Percentiles rank a stretch among this genome's conserved stretches.
Evolutionary conservation across 2,888 invertebrate species (phyloP).

Genomic region (Timema podura): DNA sequence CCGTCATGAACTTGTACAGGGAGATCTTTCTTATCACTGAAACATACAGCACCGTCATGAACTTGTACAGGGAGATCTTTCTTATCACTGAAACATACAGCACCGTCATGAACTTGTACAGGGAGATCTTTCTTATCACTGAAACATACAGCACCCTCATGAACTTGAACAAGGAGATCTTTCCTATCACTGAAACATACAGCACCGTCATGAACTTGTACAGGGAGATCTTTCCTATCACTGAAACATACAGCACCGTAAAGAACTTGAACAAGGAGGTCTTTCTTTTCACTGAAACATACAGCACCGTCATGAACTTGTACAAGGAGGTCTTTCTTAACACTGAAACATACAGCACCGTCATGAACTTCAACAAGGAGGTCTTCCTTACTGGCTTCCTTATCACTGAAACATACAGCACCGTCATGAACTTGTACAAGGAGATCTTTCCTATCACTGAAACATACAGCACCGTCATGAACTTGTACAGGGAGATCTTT

Average conservation of each 20-base stretch:
- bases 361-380: slow-evolving; percentile 87
- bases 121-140: slow-evolving; percentile 65
- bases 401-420: slow-evolving; percentile 72
- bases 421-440: slow-evolving; percentile 91
- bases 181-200: slow-evolving; percentile 70
- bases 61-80: slow-evolving; percentile 83
- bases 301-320: slow-evolving; percentile 52
- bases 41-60: slow-evolving; percentile 93
- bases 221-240: no score
- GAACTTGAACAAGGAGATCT: slow-evolving; percentile 85
- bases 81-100: slow-evolving; percentile 65
- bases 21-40: no score
- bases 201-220: neutral
- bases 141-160: slow-evolving; percentile 50
- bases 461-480: slow-evolving; percentile 33
- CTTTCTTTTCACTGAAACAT: slow-evolving; percentile 66
- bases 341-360: neutral
- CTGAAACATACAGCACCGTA: no score
- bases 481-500: slow-evolving; percentile 83
- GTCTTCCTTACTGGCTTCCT: no score
- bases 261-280: slow-evolving; percentile 89
- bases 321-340: slow-evolving; percentile 77
- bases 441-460: slow-evolving; percentile 83
- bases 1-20: neutral
- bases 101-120: slow-evolving; percentile 63